Evolutionary conservation across 2,888 invertebrate genomes (phyloP), one percentile per base, ranked within the genome.

Genomic region (Thumatha senex): DNA sequence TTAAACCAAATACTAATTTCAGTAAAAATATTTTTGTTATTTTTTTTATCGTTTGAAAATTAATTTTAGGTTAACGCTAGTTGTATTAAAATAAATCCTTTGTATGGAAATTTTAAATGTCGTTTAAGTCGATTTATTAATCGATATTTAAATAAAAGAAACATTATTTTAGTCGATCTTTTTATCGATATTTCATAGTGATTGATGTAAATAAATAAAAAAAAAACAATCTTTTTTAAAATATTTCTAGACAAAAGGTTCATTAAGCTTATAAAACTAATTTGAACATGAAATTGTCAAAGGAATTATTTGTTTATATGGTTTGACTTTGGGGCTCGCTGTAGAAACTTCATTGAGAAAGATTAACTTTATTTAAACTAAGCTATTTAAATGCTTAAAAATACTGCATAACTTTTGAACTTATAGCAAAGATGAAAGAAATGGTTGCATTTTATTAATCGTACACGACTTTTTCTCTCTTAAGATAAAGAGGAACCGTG

Each of bases 1-100:
- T 78, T 70, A 74, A 79, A 82, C 88, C 88, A 88, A 88, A 88
- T 86, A 88, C 84, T 86, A 87, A 86, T 85, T 74, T 76, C 66
- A 82, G 76, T 80, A 70, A 65, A n/a, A 69, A 70, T 74, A 74
- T 61, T 75, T 74, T 76, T 74, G 67, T 78, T 78, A 67, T 55
- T 63, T 58, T 41, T 4, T 67, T 70, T 70, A 67, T 76, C 63
- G 62, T 72, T 72, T 56, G 59, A 63, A 68, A 63, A 71, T 67
- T 69, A 72, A 69, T 67, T 63, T 70, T 73, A 76, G 61, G 56
- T 74, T 70, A 73, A 64, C 55, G 49, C 56, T 72, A 76, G 63
- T 56, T 49, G 53, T 58, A 54, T 58, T 63, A 47, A 49, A 47
- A 64, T 59, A 55, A 62, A 54, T 67, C 54, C 54, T 64, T 66